Evolutionary conservation across 2,797 vertebrate genomes (phyloP).

Genomic region (Galagoides demidoff): DNA sequence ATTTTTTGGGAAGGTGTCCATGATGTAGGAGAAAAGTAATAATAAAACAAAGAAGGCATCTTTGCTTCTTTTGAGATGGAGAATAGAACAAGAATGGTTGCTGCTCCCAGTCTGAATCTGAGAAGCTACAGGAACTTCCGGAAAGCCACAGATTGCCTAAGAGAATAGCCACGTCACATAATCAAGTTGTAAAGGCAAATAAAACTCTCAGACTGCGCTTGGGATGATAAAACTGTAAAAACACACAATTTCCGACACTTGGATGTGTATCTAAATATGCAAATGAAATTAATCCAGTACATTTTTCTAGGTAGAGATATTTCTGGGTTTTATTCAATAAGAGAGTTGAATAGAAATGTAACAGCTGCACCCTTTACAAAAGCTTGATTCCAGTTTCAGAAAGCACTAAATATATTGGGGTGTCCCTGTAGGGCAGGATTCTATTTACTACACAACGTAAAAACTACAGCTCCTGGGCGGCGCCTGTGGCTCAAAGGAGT

Average conservation of each 20-base stretch:
- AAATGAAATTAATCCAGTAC: fast-evolving
- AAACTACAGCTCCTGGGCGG: not conserved
- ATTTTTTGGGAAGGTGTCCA: not conserved
- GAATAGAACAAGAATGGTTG: not conserved
- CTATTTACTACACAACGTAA: fast-evolving
- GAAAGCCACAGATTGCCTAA: no score
- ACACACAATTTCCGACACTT: not conserved
- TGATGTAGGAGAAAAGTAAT: no score
- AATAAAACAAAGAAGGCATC: not conserved
- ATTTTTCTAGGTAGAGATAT: not conserved
- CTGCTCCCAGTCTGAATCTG: no score
- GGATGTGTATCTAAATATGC: not conserved
- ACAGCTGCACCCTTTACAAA: fast-evolving
- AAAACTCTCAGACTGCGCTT: not conserved
- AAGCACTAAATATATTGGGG: fast-evolving
- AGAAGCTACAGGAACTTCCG: not conserved
- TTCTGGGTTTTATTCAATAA: not conserved
- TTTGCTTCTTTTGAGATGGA: not conserved
- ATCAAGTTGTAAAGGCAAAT: not conserved
- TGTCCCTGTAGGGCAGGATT: fast-evolving
- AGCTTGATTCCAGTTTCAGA: no score
- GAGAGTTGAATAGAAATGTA: fast-evolving
- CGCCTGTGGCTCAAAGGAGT: no score
- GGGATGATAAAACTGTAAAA: no score
- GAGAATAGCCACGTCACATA: not conserved